These are phyloP conservation scores for Grammatotria lemairii DNA, from an alignment of 2,113 vertebrate species.

Conservation along the genomic window DNA sequence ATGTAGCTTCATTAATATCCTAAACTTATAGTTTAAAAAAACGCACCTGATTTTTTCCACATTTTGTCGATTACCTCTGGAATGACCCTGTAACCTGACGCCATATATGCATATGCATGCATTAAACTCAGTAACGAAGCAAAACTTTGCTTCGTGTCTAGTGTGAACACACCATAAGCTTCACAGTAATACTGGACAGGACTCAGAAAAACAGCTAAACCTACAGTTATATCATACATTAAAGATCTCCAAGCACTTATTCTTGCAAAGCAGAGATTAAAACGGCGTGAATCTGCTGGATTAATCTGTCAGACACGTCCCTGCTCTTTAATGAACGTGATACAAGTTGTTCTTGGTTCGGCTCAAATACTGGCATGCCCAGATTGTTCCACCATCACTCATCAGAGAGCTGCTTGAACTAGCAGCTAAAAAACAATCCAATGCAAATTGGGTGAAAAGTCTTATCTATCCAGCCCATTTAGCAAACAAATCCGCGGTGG, in stretches of 20 bases:
- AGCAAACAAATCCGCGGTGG: conserved; percentile 26
- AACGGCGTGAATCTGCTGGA: background rate
- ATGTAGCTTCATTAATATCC: background rate
- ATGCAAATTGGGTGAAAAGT: conserved; percentile 4
- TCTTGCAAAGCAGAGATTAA: background rate
- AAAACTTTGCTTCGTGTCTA: background rate
- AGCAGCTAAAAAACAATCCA: conserved; percentile 19
- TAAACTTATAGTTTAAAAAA: background rate
- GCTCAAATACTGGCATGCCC: background rate
- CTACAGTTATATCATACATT: background rate
- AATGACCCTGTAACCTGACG: background rate
- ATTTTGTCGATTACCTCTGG: background rate
- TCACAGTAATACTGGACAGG: background rate
- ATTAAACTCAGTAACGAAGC: background rate
- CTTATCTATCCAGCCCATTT: conserved; percentile 35
- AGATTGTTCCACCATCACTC: conserved; percentile 11
- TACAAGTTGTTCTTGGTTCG: background rate
- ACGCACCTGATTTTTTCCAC: accelerated
- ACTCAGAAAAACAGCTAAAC: background rate
- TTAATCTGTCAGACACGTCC: background rate
- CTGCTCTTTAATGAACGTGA: background rate
- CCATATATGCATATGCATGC: accelerated
- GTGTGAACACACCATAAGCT: background rate
- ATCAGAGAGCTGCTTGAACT: background rate
- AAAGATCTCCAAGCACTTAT: background rate